Evolutionary conservation across 1,140 invertebrate species (phyloP), one percentile per base, ranked within the genome.

Genomic region (Aphelenchoides besseyi): DNA sequence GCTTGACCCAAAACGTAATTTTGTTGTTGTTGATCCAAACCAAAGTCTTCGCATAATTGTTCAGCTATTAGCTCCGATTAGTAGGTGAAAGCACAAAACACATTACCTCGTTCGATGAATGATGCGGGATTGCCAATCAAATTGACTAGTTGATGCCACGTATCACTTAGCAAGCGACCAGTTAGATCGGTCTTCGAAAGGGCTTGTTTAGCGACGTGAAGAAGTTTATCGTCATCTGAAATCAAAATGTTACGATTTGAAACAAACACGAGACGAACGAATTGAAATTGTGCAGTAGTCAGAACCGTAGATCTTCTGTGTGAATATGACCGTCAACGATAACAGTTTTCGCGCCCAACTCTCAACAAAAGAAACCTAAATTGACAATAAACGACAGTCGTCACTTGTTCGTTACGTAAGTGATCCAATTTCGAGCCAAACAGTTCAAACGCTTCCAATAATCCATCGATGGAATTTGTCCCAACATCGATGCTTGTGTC

Each of bases 351-450:
- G 70, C 16, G 80, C 79, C 81, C 81, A 83, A 35, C 71, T 74
- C 69, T 83, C 81, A 28, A 83, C 72, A n/a, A 83, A 66, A 5
- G 81, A 69, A 1, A 84, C 78, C 82, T 82, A 9, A 70, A 76
- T 59, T 30, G 69, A n/a, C 16, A 54, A 62, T 48, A 16, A 37
- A 33, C 16, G 16, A 16, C 18, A 35, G 23, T 9, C 23, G 32
- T 54, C 57, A n/a, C 30, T 73, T 18, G 18, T n/a, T n/a, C n/a
- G n/a, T n/a, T 59, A 81, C 80, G 69, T 83, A 74, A 73, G 78
- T 71, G 63, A 74, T 75, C 74, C 81, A 83, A 67, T 72, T 63
- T 26, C 57, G 29, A 9, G 71, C 71, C 33, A 66, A 66, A 53
- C 29, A 23, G 63, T 33, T 26, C 63, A 66, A 66, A 16, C 32